Evolutionary conservation across 2,888 invertebrate species (phyloP), one percentile per base, ranked within the genome.

Genomic region (Oligia fasciuncula): DNA sequence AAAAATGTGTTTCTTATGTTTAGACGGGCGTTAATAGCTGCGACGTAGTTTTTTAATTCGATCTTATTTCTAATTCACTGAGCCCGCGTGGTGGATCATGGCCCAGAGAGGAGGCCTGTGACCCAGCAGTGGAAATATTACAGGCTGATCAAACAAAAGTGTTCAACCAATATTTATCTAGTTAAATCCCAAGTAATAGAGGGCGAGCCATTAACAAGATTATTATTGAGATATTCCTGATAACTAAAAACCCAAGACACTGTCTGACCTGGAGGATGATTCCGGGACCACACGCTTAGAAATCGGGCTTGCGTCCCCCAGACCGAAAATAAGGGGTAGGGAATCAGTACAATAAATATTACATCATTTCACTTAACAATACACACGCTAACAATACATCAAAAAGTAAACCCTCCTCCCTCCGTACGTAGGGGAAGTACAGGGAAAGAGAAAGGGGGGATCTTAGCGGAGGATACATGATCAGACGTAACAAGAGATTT

Each of bases 401-500:
- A 9, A 70, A 51, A 54, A 54, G 35, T 51, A 17, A 51, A 19
- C 29, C 51, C 14, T 0, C 19, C 4, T 23, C 4, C 23, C 35
- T 1, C 40, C 43, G 4, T 67, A 14, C 14, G 3, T 19, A 13
- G 49, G 19, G 29, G 19, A 19, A 49, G n/a, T 49, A 29, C 17
- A 5, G 14, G 54, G 54, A 2, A 70, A n/a, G 17, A n/a, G 40
- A 40, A 9, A 54, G 40, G 40, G 11, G n/a, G 60, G 23, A 14
- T n/a, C 46, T 43, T 46, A 68, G 73, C n/a, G 78, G 29, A 23
- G 71, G 57, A 68, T 35, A 75, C 40, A 69, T 49, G 68, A 54
- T 73, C 60, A 80, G 54, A 76, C 69, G 72, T 75, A 76, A 54
- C 65, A 57, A 62, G 60, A 70, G 65, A 66, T 73, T 76, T 84